Evolutionary conservation across 2,113 vertebrate genomes (phyloP).

Genomic region (Coryphaenoides rupestris): DNA sequence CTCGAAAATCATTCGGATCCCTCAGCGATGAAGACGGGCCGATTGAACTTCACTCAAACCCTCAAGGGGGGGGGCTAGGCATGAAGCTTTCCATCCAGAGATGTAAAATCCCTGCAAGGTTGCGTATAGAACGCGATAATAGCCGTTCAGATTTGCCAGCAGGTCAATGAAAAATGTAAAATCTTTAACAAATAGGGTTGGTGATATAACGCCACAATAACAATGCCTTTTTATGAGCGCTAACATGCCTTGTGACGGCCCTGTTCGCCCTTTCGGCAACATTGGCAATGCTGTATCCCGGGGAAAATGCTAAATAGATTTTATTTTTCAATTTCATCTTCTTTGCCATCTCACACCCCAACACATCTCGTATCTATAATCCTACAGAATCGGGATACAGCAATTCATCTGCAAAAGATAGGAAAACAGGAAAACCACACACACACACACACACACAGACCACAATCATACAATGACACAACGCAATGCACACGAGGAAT

Average conservation of each 20-base stretch:
- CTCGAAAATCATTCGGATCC: too few relatives aligned
- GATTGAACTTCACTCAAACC: too few relatives aligned
- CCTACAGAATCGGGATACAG: constrained; percentile 1
- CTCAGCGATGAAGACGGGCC: too few relatives aligned
- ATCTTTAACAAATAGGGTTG: background rate
- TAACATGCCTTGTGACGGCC: background rate
- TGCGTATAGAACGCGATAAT: too few relatives aligned
- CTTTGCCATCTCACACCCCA: background rate
- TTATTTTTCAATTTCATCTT: background rate
- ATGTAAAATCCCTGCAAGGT: too few relatives aligned
- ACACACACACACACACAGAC: too few relatives aligned
- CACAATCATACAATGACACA: constrained; percentile 26
- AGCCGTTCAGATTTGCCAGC: background rate
- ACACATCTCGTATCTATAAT: constrained; percentile 1
- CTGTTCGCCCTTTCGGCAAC: background rate
- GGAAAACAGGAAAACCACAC: too few relatives aligned
- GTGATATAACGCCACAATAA: background rate
- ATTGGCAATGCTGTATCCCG: background rate
- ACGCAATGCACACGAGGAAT: constrained; percentile 16
- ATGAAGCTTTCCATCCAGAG: too few relatives aligned
- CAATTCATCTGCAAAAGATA: background rate
- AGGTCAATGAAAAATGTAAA: background rate
- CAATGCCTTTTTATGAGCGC: background rate
- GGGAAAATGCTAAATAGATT: background rate
- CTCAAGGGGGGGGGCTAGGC: too few relatives aligned